Base-by-base conservation (phyloP, 2,113 vertebrate species). In the Dromas ardeola region DNA sequence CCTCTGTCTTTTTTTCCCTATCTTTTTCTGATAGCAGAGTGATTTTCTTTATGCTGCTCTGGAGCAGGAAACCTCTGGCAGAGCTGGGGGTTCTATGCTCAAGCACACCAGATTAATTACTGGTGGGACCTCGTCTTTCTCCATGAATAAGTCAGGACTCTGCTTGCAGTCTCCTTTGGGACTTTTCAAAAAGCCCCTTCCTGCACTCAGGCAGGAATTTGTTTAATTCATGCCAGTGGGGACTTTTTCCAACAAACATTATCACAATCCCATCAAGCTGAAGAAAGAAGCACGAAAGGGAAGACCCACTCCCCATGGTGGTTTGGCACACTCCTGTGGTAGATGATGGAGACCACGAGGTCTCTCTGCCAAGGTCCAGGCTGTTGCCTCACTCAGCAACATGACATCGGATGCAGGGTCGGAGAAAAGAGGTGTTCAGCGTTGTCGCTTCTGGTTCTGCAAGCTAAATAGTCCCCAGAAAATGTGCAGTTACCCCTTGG, bases 401-500 rank as follows among this genome's bases (percentile, higher is more conserved):
- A 86, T 1, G 4, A 15, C 6, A 13, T 52, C 32, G 29, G 59
- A 55, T 32, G 27, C 7, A 32, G 5, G 17, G 11, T 36, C 47
- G 77, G 56, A 40, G n/a, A 38, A 94, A 87, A 15, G 29, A 70
- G 3, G 10, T 21, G 17, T 6, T 73, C 63, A 55, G 62, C 5
- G 27, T 2, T 25, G 36, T n/a, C 3, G 4, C 11, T 34, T 53
- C 30, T 38, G 30, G 19, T 74, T 71, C 49, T 63, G 15, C 18
- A 52, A 78, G 43, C 13, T n/a, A 47, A 86, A 72, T 18, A 53
- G 15, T 43, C 45, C 55, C 23, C 10, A 30, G n/a, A n/a, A 86
- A 82, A 72, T 3, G 26, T 5, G 49, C 45, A 15, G 13, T 38
- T n/a, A 25, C 20, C 20, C n/a, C 30, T 84, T 0, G 0, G 26